Evolutionary conservation across 92 coral and sea anemone genomes (phyloP).

Genomic region (Metridium senile): DNA sequence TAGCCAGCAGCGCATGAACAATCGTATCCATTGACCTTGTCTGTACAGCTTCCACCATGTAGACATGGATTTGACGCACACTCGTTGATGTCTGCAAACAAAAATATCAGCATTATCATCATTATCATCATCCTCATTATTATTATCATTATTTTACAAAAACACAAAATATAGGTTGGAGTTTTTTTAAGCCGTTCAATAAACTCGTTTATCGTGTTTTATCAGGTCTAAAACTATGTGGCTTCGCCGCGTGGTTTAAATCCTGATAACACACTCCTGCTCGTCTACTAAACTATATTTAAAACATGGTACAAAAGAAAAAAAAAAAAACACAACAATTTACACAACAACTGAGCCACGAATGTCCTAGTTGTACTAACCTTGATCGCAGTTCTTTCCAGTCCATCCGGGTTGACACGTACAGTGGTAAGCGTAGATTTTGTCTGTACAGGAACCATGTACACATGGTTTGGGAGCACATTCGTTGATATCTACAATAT

Average conservation of each 20-base stretch:
- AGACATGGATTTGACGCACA: background rate
- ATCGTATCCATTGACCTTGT: conserved; percentile 4
- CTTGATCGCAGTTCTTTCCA: conserved; percentile 5
- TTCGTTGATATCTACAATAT: background rate
- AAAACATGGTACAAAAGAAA: too few species aligned
- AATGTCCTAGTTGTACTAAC: too few species aligned
- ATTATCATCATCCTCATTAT: background rate
- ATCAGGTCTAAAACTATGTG: too few species aligned
- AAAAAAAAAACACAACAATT: too few species aligned
- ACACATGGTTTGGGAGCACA: background rate
- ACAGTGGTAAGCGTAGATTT: conserved; percentile 1
- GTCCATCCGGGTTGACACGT: conserved; percentile 1
- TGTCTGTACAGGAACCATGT: background rate
- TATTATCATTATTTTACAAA: too few species aligned
- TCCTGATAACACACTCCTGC: too few species aligned
- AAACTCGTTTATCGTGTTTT: too few species aligned
- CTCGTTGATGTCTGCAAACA: conserved; percentile 8
- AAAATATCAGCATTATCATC: background rate
- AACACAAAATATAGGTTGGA: too few species aligned
- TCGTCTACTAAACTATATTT: too few species aligned
- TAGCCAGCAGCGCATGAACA: conserved; percentile 1
- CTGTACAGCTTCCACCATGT: conserved; percentile 1
- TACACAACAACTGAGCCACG: too few species aligned
- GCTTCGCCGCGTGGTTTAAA: too few species aligned
- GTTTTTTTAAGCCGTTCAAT: too few species aligned